These are phyloP conservation scores for Anarrhichthys ocellatus DNA, from an alignment of 2,113 vertebrate species.

Conservation along the genomic window DNA sequence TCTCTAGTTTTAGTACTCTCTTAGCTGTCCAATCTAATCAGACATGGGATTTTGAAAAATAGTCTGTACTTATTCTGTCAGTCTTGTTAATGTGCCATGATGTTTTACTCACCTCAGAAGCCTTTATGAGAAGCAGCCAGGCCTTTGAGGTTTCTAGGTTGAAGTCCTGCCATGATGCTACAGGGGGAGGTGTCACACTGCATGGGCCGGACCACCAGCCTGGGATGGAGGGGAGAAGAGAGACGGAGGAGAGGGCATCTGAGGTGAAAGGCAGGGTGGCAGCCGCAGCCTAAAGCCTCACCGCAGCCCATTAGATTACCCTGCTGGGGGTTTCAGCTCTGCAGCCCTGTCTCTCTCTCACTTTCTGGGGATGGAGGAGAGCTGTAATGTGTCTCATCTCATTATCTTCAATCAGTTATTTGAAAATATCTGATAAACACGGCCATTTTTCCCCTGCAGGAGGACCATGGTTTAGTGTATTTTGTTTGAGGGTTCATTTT, in stretches of 20 bases:
- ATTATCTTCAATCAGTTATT: conserved; percentile 50
- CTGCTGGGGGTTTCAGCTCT: conserved; percentile 39
- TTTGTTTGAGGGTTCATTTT: background rate
- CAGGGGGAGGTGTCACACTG: conserved; percentile 73
- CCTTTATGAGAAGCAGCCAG: conserved; percentile 1
- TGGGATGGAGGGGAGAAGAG: conserved; percentile 14
- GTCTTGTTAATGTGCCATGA: background rate
- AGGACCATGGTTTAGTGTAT: background rate
- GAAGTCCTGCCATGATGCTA: conserved; percentile 57
- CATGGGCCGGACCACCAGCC: background rate
- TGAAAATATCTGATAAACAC: conserved; percentile 44
- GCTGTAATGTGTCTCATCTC: conserved; percentile 33
- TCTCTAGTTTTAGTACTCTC: background rate
- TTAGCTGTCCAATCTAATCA: background rate
- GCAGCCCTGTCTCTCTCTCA: conserved; percentile 25
- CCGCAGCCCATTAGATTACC: conserved; percentile 30
- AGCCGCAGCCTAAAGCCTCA: conserved; percentile 63
- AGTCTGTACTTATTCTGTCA: background rate
- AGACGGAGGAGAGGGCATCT: conserved; percentile 69
- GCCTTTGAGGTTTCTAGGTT: conserved; percentile 11
- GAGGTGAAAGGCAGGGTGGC: conserved; percentile 75
- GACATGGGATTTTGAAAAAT: background rate
- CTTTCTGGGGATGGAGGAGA: conserved; percentile 46
- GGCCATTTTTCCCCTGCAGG: background rate
- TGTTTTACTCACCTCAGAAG: conserved; percentile 19